Evolutionary conservation across 2,888 invertebrate species (phyloP).

Genomic region (Dysmachus trigonus): DNA sequence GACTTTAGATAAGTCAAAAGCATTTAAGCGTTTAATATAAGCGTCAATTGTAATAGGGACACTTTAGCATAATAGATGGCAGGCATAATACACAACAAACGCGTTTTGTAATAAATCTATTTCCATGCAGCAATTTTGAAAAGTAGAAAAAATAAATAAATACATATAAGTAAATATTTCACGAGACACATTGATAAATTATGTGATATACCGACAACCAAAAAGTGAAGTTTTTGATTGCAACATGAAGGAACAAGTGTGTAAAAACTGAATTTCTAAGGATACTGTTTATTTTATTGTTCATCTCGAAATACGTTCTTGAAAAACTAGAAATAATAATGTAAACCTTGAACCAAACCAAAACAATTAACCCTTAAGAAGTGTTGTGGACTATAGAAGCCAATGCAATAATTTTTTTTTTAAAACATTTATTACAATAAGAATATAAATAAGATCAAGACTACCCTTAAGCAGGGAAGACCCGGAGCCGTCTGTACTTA

Average conservation of each 20-base stretch:
- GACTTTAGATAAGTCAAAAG: background rate
- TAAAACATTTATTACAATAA: no score
- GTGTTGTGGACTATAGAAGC: no score
- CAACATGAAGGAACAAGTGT: background rate
- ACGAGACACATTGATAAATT: background rate
- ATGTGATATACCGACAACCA: background rate
- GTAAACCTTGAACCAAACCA: background rate
- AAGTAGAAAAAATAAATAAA: conserved; percentile 54
- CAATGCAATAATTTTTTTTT: no score
- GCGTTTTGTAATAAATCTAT: background rate
- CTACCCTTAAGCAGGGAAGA: background rate
- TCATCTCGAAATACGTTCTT: background rate
- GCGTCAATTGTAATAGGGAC: background rate
- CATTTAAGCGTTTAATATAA: background rate
- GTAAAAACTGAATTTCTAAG: background rate
- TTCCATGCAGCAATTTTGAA: conserved; percentile 4
- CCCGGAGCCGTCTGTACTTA: background rate
- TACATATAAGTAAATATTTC: conserved; percentile 4
- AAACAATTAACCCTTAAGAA: background rate
- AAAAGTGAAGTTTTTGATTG: background rate
- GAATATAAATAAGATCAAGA: no score
- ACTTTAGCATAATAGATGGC: background rate
- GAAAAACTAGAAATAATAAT: background rate
- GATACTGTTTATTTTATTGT: background rate
- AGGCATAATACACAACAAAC: background rate